Base-by-base conservation (phyloP, 2,797 vertebrate genomes). In the Chelidonichthys spinosus region DNA sequence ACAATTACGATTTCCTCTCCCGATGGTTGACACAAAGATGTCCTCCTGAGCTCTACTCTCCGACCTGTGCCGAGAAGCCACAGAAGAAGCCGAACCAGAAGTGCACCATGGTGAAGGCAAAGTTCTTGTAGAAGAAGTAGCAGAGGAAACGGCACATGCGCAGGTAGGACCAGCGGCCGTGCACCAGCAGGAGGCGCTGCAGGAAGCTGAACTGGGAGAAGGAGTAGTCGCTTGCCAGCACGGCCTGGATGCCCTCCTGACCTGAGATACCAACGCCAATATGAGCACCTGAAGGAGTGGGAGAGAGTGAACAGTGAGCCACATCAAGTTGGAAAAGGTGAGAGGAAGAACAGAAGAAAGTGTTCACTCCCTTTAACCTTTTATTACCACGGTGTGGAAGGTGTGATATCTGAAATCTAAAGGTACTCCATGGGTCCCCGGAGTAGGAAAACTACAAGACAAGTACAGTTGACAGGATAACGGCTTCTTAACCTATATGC, bases 41-140 rank as follows among this genome's bases (percentile, higher is more conserved):
- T 32, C n/a, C 4, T n/a, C 3, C 3, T 46, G 58, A 65, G 3
- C 9, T 56, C 2, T 1, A 11, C 47, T 40, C 18, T 53, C 90
- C 39, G 81, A 98, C 97, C 97, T 98, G 97, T 1, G 97, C 97
- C 0, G 97, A 99, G 89, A 99, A 99, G 72, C 97, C 97, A 0
- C 97, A 98, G 94, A 98, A 98, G 95, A 98, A 98, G 74, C 97
- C 97, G 5, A 98, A 99, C 97, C 97, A 99, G 94, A 99, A 99
- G 90, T 99, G 97, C 93, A 99, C 97, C 96, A 98, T 98, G 90
- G 97, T 99, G 95, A 99, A 99, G 82, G 97, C 97, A 0, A 99
- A 99, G 89, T 99, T 99, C 95, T 99, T 99, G 90, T 99, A 99
- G 95, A 99, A 99, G 93, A 99, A 99, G 82, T 99, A 99, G 87